Conservation (phyloP, 2,888 invertebrate genomes). For the Drosophila sordidula region DNA sequence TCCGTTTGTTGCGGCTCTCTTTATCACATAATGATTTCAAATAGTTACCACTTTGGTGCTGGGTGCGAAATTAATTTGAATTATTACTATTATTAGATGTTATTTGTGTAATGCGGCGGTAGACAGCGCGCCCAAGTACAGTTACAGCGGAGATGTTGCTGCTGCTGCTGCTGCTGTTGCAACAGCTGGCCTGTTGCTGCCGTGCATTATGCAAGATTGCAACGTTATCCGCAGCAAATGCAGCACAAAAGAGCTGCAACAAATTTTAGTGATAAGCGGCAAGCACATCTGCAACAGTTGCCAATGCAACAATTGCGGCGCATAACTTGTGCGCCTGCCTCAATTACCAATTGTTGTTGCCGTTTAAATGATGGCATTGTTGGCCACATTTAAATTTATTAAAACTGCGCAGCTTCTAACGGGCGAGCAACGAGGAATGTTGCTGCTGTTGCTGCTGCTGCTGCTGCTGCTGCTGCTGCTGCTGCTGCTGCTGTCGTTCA, state of each 20-base stretch:
- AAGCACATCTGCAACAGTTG: slow-evolving; percentile 37
- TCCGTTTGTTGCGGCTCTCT: slow-evolving; percentile 17
- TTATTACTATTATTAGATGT: slow-evolving; percentile 78
- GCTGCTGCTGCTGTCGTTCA: slow-evolving; percentile 49
- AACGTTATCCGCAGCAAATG: slow-evolving; percentile 53
- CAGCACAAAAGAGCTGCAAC: slow-evolving; percentile 40
- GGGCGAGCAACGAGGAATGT: slow-evolving; percentile 63
- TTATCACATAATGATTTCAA: slow-evolving; percentile 78
- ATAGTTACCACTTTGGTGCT: slow-evolving; percentile 61
- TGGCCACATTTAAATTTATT: slow-evolving; percentile 78
- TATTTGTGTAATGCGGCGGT: slow-evolving; percentile 71
- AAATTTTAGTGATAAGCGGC: slow-evolving; percentile 53
- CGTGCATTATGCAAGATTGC: slow-evolving; percentile 58
- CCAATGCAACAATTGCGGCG: slow-evolving; percentile 29
- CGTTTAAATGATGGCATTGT: slow-evolving; percentile 75
- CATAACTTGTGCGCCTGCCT: slow-evolving; percentile 59
- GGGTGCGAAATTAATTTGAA: slow-evolving; percentile 77
- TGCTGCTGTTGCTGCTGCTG: slow-evolving; percentile 39
- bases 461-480: slow-evolving; percentile 26
- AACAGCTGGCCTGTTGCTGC: slow-evolving; percentile 42
- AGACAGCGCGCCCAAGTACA: slow-evolving; percentile 42
- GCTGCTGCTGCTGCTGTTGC: slow-evolving; percentile 21
- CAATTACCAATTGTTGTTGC: slow-evolving; percentile 79
- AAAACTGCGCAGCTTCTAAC: slow-evolving; percentile 75
- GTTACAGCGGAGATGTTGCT: slow-evolving; percentile 31